phyloP scores from a whole-genome alignment of 2,888 invertebrate genomes.

The Diogma glabrata region DNA sequence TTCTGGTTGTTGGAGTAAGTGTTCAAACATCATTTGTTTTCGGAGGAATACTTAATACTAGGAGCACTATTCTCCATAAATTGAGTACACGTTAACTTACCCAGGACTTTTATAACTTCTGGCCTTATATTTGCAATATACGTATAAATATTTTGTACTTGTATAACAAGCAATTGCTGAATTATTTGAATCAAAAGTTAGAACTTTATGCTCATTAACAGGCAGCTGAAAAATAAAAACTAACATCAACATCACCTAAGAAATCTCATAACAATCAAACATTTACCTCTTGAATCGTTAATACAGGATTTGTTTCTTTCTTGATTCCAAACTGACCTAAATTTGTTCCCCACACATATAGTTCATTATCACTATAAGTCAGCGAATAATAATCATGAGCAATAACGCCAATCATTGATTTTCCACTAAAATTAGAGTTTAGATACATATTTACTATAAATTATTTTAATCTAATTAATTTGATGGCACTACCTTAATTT shows the following conservation, averaged over 20 bases:
- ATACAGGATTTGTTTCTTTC: constrained; percentile 23
- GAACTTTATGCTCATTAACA: constrained; percentile 24
- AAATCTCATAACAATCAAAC: too few relatives aligned
- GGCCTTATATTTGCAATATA: constrained; percentile 29
- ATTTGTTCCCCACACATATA: constrained; percentile 75
- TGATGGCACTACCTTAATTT: constrained; percentile 32
- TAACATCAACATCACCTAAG: too few relatives aligned
- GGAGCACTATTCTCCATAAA: too few relatives aligned
- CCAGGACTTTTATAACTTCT: constrained; percentile 29
- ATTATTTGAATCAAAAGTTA: constrained; percentile 34
- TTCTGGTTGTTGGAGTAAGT: too few relatives aligned
- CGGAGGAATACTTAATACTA: too few relatives aligned
- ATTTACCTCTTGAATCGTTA: neutral
- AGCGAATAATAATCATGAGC: constrained; percentile 63
- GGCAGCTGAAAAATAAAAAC: too few relatives aligned
- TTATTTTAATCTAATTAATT: too few relatives aligned
- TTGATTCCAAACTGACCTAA: constrained; percentile 62
- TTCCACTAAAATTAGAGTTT: constrained; percentile 23
- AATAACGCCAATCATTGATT: constrained; percentile 43
- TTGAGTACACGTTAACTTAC: too few relatives aligned
- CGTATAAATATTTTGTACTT: constrained; percentile 24
- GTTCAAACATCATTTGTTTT: too few relatives aligned
- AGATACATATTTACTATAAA: too few relatives aligned
- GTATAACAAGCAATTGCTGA: constrained; percentile 30
- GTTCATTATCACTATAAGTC: constrained; percentile 45